phyloP scores from a whole-genome alignment of 1,140 invertebrate species.

The Calosoma granatense region DNA sequence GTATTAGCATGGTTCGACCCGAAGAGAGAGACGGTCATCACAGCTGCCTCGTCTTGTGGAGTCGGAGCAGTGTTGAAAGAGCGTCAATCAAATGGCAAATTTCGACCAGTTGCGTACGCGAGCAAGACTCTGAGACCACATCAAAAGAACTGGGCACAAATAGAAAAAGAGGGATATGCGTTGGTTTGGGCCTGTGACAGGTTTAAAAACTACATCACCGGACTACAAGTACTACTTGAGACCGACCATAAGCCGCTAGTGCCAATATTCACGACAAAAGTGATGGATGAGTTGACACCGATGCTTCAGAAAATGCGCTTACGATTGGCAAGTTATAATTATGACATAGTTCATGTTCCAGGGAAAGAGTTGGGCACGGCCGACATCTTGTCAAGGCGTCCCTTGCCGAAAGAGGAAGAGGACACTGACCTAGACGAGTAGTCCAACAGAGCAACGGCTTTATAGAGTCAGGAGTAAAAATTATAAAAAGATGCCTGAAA shows the following conservation, averaged over 20 bases:
- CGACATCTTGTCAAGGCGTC: background rate
- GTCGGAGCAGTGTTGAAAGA: conserved; percentile 10
- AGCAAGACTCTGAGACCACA: conserved; percentile 17
- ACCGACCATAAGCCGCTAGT: conserved; percentile 6
- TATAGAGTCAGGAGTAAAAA: too few species aligned
- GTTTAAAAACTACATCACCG: background rate
- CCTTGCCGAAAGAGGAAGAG: background rate
- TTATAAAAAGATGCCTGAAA: too few species aligned
- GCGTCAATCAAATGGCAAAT: conserved; percentile 12
- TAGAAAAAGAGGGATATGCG: conserved; percentile 37
- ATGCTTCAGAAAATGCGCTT: conserved; percentile 19
- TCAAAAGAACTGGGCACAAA: conserved; percentile 27
- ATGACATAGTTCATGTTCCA: background rate
- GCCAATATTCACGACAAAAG: conserved; percentile 30
- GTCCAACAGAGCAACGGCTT: too few species aligned
- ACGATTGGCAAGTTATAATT: background rate
- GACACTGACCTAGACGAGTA: too few species aligned
- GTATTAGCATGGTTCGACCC: conserved; percentile 2
- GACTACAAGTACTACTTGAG: background rate
- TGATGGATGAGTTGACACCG: conserved; percentile 33
- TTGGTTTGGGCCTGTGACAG: background rate
- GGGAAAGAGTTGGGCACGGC: background rate
- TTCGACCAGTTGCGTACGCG: conserved; percentile 29
- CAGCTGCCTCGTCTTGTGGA: conserved; percentile 10
- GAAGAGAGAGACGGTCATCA: background rate